phyloP scores from a whole-genome alignment of 1,140 invertebrate genomes.

The Trichoplusia ni region DNA sequence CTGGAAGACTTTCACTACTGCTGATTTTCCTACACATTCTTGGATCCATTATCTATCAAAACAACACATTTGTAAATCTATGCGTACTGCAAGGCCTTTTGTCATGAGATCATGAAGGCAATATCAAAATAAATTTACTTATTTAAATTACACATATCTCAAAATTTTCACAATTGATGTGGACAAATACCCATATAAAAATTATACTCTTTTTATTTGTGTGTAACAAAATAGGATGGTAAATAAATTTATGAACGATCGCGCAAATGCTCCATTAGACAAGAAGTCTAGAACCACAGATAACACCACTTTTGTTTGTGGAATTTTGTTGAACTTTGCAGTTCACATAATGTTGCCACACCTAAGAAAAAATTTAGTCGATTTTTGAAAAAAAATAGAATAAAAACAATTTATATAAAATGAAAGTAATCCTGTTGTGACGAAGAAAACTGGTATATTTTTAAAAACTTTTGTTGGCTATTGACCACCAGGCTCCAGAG shows the following conservation, averaged over 20 bases:
- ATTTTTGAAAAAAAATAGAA: no score
- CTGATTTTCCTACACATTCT: slow-evolving; percentile 80
- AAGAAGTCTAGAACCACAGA: slow-evolving; percentile 35
- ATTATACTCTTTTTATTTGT: slow-evolving; percentile 47
- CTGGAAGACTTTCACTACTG: slow-evolving; percentile 79
- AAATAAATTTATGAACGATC: slow-evolving; percentile 62
- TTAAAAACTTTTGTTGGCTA: no score
- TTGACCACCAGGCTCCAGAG: no score
- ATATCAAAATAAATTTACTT: slow-evolving; percentile 53
- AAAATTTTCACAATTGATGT: slow-evolving; percentile 56
- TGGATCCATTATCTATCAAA: slow-evolving; percentile 80
- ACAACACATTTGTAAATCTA: slow-evolving; percentile 78
- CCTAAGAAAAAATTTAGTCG: no score
- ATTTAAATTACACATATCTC: slow-evolving; percentile 52
- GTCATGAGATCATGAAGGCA: slow-evolving; percentile 52
- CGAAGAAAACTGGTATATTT: no score
- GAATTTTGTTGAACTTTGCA: no score
- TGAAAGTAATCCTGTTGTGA: no score
- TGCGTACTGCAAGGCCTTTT: slow-evolving; percentile 59
- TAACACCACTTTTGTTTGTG: slow-evolving; percentile 21
- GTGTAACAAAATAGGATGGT: slow-evolving; percentile 44
- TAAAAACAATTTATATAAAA: no score
- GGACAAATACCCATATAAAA: slow-evolving; percentile 57
- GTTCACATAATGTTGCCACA: not conserved
- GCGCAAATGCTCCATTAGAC: slow-evolving; percentile 46